Evolutionary conservation across 35 echinoderm and acorn worm species (phyloP), one percentile per base, ranked within the genome.

Genomic region (Lytechinus variegatus): DNA sequence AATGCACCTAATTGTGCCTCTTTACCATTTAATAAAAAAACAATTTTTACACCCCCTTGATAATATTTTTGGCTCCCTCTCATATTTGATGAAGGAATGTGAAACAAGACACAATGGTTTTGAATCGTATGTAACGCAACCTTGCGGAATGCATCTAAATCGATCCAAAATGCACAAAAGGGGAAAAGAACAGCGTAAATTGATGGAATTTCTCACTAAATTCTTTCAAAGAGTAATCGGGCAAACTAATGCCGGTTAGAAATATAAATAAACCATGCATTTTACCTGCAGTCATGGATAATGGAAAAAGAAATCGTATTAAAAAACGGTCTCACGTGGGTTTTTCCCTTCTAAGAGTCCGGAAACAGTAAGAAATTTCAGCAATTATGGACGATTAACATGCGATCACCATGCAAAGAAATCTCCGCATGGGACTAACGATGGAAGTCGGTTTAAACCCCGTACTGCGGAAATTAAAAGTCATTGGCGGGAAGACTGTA

Each of bases 391-490:
- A 79, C 66, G 66, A 79, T 79, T 79, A 79, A 7, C 66, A 79
- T 24, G 66, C 66, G 66, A 79, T 79, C 66, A 79, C 66, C 14
- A 16, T 79, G 16, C 16, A 79, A 79, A 79, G 66, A 79, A 79
- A 7, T 19, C 16, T 79, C 19, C 66, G 66, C 66, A n/a, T n/a
- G 66, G 66, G 66, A 79, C 66, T 79, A 79, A 79, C 19, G 66
- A 16, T 79, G 14, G 66, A 24, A 79, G 66, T 79, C 66, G 19
- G 66, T 24, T 79, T 79, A 24, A 79, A 79, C 66, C 21, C 66
- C 66, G 66, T 79, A 79, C 66, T 79, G 88, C 88, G 88, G 88
- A 90, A 90, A 90, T 90, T 90, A 90, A 90, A 90, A 52, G 10
- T 44, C 88, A 90, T 90, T 90, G 88, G 29, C 13, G 88, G 29